phyloP scores from a whole-genome alignment of 2,113 vertebrate genomes.

The Perccottus glenii region DNA sequence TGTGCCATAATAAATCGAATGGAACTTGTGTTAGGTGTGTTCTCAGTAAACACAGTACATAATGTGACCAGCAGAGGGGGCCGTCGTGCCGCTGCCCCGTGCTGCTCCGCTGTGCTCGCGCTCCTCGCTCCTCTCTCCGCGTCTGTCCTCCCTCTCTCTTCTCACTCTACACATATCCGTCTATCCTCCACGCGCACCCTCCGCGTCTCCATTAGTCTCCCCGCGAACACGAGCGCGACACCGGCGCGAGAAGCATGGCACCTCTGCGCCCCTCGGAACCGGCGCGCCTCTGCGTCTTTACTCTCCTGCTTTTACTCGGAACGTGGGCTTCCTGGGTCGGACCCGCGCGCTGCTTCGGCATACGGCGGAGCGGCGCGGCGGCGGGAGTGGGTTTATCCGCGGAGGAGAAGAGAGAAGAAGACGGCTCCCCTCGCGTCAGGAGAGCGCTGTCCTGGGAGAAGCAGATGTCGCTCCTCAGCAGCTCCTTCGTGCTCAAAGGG shows the following conservation, averaged over 20 bases:
- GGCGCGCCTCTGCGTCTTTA: conserved; percentile 64
- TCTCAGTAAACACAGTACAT: no score
- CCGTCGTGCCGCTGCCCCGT: conserved; percentile 74
- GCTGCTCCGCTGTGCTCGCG: conserved; percentile 72
- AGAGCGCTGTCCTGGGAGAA: conserved; percentile 81
- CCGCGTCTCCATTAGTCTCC: conserved; percentile 74
- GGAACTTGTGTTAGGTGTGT: no score
- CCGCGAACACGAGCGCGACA: conserved; percentile 67
- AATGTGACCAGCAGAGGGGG: conserved; percentile 76
- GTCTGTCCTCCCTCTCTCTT: conserved; percentile 58
- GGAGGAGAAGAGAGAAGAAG: conserved; percentile 40
- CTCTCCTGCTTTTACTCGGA: conserved; percentile 45
- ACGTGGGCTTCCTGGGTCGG: conserved; percentile 72
- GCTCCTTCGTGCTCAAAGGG: conserved; percentile 95
- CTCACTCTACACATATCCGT: conserved; percentile 69
- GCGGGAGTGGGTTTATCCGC: conserved; percentile 39
- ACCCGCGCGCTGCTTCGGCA: conserved; percentile 69
- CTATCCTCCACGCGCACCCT: conserved; percentile 75
- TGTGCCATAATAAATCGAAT: no score
- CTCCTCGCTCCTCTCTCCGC: conserved; percentile 58
- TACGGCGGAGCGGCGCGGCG: conserved; percentile 63
- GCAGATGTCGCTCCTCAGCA: conserved; percentile 87
- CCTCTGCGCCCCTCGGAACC: conserved; percentile 60
- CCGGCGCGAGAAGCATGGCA: conserved; percentile 79
- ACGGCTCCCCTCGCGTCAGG: conserved; percentile 68